phyloP scores from a whole-genome alignment of 2,888 invertebrate species.

The Diploptera punctata region DNA sequence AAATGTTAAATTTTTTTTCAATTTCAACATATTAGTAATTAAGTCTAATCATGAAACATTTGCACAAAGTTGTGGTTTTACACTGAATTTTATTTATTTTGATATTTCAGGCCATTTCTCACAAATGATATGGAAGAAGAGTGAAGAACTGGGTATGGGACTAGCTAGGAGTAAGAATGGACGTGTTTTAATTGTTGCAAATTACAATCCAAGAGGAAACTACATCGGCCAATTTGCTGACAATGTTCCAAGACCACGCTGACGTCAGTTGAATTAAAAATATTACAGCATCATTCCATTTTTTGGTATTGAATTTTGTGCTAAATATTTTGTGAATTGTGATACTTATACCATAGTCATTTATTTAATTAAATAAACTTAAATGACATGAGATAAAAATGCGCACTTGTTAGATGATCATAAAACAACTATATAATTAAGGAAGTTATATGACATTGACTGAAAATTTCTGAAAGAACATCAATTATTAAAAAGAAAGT shows the following conservation, averaged over 20 bases:
- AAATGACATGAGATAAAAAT: no score
- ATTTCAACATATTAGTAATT: no score
- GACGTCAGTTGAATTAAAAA: no score
- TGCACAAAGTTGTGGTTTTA: no score
- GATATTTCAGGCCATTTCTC: conserved; percentile 59
- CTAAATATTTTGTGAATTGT: background rate
- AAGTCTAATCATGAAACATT: no score
- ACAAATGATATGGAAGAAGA: conserved; percentile 61
- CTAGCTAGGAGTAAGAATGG: conserved; percentile 58
- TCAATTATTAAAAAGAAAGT: no score
- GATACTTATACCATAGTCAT: conserved; percentile 1
- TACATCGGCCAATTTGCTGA: conserved; percentile 58
- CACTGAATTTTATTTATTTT: no score
- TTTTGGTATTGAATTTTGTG: background rate
- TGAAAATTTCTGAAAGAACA: no score
- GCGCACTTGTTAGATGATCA: no score
- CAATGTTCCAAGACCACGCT: conserved; percentile 53
- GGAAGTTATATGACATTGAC: no score
- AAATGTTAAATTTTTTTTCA: no score
- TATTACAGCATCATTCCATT: background rate
- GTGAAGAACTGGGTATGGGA: conserved; percentile 58
- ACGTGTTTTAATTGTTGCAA: conserved; percentile 64
- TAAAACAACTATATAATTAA: no score
- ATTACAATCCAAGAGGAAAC: conserved; percentile 69
- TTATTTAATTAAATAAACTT: conserved; percentile 9